phyloP scores from a whole-genome alignment of 2,888 invertebrate species.

The Ditula angustiorana region DNA sequence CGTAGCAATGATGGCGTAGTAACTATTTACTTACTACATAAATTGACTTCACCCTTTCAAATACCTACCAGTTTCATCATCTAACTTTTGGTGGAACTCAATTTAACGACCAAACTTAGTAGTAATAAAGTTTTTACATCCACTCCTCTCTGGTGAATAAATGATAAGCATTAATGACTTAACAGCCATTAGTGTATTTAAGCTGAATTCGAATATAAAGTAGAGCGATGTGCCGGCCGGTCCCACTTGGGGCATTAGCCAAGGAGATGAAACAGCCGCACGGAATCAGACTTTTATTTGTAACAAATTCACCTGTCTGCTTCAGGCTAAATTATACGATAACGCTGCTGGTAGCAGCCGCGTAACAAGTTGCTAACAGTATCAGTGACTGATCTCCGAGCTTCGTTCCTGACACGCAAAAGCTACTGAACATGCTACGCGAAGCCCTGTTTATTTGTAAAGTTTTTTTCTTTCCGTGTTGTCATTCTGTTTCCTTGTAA shows the following conservation, averaged over 20 bases:
- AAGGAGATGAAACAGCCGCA: background rate
- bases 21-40: background rate
- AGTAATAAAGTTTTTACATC: conserved; percentile 1
- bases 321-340: conserved; percentile 24
- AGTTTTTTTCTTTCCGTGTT: background rate
- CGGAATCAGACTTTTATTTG: conserved; percentile 13
- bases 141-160: conserved; percentile 25
- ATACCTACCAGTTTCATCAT: background rate
- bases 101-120: conserved; percentile 15
- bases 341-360: conserved; percentile 42
- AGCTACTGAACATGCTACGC: conserved; percentile 18
- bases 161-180: conserved; percentile 8
- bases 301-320: conserved; percentile 25
- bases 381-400: conserved; percentile 44
- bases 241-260: background rate
- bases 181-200: background rate
- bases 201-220: background rate
- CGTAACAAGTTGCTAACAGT: conserved; percentile 49
- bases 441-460: conserved; percentile 6
- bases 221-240: background rate
- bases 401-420: conserved; percentile 29
- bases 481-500: background rate
- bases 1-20: background rate
- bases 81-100: conserved; percentile 7
- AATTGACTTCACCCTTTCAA: conserved; percentile 11